These are phyloP conservation scores for Euleptes europaea DNA, from an alignment of 2,113 vertebrate species.

Conservation along the genomic window DNA sequence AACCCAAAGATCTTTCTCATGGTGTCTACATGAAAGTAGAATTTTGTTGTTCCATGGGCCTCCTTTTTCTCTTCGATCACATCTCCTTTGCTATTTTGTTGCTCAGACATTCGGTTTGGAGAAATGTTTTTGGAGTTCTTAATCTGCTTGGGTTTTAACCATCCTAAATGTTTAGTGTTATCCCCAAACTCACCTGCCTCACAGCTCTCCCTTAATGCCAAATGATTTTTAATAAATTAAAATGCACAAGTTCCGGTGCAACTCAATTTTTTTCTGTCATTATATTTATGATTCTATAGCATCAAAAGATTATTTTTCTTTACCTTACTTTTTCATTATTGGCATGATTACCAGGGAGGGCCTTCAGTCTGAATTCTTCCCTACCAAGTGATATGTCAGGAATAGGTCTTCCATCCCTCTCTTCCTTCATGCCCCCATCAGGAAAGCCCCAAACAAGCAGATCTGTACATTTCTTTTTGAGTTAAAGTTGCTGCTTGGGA, in stretches of 20 bases:
- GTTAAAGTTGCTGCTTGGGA: background rate
- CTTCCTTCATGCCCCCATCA: background rate
- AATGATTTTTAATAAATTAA: background rate
- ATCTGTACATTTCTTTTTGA: background rate
- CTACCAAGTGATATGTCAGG: background rate
- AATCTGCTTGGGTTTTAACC: background rate
- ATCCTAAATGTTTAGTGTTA: background rate
- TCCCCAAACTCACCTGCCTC: background rate
- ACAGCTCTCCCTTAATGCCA: background rate
- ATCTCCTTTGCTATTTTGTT: background rate
- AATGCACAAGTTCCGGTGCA: background rate
- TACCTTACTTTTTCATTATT: background rate
- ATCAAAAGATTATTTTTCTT: background rate
- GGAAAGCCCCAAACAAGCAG: background rate
- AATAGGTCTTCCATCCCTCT: background rate
- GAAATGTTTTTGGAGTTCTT: background rate
- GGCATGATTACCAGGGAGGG: background rate
- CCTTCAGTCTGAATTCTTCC: background rate
- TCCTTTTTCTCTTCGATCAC: background rate
- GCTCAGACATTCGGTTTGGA: background rate
- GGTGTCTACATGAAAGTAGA: background rate
- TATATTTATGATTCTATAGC: background rate
- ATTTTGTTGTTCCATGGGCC: background rate
- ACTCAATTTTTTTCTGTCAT: background rate
- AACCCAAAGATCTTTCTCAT: background rate